Evolutionary conservation across 2,888 invertebrate genomes (phyloP).

Genomic region (Alitta virens): DNA sequence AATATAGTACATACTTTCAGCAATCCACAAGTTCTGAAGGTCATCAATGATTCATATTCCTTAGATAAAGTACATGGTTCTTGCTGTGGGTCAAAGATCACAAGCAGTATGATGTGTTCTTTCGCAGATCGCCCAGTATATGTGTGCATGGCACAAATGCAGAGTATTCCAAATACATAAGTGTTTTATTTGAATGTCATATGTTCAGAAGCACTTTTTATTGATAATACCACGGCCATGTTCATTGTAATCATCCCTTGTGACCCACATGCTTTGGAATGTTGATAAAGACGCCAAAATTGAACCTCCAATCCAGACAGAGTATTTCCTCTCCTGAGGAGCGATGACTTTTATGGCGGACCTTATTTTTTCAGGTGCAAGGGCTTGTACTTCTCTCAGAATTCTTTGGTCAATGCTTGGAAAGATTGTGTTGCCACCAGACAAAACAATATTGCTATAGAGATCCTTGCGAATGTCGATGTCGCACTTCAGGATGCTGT

Average conservation of each 20-base stretch:
- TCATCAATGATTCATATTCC: no score
- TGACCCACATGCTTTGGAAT: slow-evolving; percentile 94
- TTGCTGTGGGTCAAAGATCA: no score
- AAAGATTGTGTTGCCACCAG: slow-evolving; percentile 93
- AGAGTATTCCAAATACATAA: no score
- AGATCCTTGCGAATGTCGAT: slow-evolving; percentile 53
- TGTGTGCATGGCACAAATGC: no score
- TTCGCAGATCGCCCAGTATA: no score
- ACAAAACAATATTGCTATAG: slow-evolving; percentile 67
- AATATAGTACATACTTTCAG: no score
- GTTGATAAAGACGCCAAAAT: slow-evolving; percentile 88
- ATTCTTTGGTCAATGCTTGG: slow-evolving; percentile 95
- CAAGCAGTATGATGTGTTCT: no score
- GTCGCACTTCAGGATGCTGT: slow-evolving; percentile 52
- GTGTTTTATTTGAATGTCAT: no score
- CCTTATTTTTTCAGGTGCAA: slow-evolving; percentile 67
- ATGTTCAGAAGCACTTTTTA: slow-evolving; percentile 87
- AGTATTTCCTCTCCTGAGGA: slow-evolving; percentile 49
- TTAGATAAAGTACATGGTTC: no score
- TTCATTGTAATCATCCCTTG: slow-evolving; percentile 95
- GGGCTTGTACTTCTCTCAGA: slow-evolving; percentile 93
- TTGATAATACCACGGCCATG: slow-evolving; percentile 93
- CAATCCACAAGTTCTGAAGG: no score
- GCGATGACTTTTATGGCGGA: slow-evolving; percentile 55
- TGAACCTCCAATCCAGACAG: slow-evolving; percentile 97